Base-by-base conservation (phyloP, 23 tunicate genomes). In the Phallusia fumigata region DNA sequence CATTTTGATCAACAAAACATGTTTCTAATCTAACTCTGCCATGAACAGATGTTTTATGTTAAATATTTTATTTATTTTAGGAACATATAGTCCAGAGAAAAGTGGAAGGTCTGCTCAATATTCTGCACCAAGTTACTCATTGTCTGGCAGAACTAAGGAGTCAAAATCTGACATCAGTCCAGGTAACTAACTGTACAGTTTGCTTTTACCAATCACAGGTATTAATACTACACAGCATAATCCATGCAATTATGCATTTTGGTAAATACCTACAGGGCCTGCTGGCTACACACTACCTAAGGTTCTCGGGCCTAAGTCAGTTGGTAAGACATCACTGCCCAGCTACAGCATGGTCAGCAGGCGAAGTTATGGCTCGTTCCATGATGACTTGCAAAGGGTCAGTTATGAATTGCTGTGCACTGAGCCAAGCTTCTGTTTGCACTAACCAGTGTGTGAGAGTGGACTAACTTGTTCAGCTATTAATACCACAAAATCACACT, bases 361-460 rank as follows among this genome's bases (percentile, higher is more conserved):
- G 0, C 47, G 92, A 78, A 88, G 92, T 79, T 88, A 84, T 49
- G 97, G 97, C 73, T 93, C 97, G 16, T 93, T 93, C 73, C 97
- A 93, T 51, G 92, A 93, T 73, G 97, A 93, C 78, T 58, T 93
- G 53, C 92, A 93, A 85, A 81, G 92, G 92, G 97, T 93, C 69
- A 32, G 91, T 86, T 35, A 15, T 10, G 15, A 19, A 31, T 74
- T 58, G 28, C 28, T 58, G 69, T 58, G 69, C 28, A 24, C 28
- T 58, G 5, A 58, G 5, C 69, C 69, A 58, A 58, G 28, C 69
- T 24, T 58, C 13, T n/a, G n/a, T 58, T 58, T 6, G 69, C 69
- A 1, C 11, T 13, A 21, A 6, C 47, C 5, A 58, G 15, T 58
- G 69, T 58, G 8, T 58, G 28, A 58, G 69, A 58, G 69, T 58